These are phyloP conservation scores for Labia minor DNA, from an alignment of 2,888 invertebrate genomes.

Conservation along the genomic window DNA sequence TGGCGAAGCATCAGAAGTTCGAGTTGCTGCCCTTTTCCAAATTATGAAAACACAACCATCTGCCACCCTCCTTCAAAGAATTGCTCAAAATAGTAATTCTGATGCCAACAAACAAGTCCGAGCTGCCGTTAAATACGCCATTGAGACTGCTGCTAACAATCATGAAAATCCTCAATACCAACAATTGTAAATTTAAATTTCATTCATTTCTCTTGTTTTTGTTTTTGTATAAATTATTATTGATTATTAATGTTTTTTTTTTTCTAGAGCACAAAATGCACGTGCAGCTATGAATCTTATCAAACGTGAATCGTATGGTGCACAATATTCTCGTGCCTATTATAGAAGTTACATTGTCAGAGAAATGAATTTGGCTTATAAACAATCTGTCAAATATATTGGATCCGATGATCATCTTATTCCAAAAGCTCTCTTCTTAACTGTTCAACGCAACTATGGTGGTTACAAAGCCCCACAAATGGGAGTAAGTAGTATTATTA, in stretches of 20 bases:
- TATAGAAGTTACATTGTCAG: slow-evolving; percentile 27
- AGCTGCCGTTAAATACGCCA: slow-evolving; percentile 16
- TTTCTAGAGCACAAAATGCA: slow-evolving; percentile 40
- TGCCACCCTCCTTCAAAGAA: background rate
- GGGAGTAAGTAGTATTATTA: slow-evolving; percentile 16
- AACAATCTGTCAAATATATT: slow-evolving; percentile 22
- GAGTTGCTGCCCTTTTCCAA: background rate
- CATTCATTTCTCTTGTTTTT: background rate
- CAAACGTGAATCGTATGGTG: slow-evolving; percentile 32
- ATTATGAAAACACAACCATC: slow-evolving; percentile 17
- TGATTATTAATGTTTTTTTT: too few species aligned
- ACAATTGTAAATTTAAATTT: background rate
- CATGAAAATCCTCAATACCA: background rate
- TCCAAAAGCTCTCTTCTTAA: slow-evolving; percentile 23
- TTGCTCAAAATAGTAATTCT: background rate
- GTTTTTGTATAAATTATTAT: background rate
- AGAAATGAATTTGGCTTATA: slow-evolving; percentile 30
- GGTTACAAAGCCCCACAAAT: slow-evolving; percentile 20
- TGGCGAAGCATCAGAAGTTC: slow-evolving; percentile 15
- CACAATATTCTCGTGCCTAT: slow-evolving; percentile 28
- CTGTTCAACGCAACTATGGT: slow-evolving; percentile 18
- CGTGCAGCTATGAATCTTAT: slow-evolving; percentile 41
- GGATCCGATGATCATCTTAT: slow-evolving; percentile 25
- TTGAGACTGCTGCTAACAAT: slow-evolving; percentile 8
- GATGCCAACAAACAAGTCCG: slow-evolving; percentile 8